A percentile compares a stretch with the other conserved stretches of the same genome.
Evolutionary conservation across 2,797 vertebrate genomes (phyloP).

Genomic region (Cheirogaleus major): DNA sequence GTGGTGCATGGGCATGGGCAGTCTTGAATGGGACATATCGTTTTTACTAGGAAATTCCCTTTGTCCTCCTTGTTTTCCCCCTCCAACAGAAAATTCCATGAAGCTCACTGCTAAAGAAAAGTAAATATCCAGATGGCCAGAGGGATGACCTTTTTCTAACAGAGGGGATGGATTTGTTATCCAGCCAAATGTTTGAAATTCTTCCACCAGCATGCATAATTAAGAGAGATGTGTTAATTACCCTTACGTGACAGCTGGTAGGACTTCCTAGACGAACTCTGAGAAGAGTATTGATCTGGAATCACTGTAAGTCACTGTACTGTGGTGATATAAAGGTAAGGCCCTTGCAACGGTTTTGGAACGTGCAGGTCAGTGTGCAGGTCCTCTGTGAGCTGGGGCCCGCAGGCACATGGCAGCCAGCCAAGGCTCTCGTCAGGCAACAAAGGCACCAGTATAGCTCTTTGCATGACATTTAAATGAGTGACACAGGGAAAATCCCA

Average conservation of each 20-base stretch:
- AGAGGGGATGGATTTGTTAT: constrained; percentile 71
- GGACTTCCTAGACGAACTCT: constrained; percentile 48
- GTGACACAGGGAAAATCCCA: constrained; percentile 41
- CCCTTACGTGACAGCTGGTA: constrained; percentile 69
- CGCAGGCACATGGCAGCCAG: not conserved
- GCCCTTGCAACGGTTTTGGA: not conserved
- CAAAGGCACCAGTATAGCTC: constrained; percentile 36
- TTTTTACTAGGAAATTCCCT: constrained; percentile 60
- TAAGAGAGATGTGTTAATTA: constrained; percentile 78
- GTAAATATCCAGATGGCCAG: constrained; percentile 76
- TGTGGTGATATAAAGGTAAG: not conserved
- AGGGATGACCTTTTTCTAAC: constrained; percentile 74
- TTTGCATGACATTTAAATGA: constrained; percentile 49
- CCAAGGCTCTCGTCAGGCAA: not conserved
- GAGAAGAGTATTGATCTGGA: constrained; percentile 51
- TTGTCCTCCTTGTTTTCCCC: not conserved
- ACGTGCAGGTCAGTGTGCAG: not conserved
- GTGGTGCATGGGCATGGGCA: not conserved
- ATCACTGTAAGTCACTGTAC: not conserved
- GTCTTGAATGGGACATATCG: not conserved
- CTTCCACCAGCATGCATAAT: constrained; percentile 77
- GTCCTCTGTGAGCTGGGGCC: not conserved
- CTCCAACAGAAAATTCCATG: constrained; percentile 69
- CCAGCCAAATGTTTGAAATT: constrained; percentile 81
- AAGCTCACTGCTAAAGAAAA: constrained; percentile 73